phyloP scores from a whole-genome alignment of 1,140 invertebrate genomes.

The Drosophila burlai region DNA sequence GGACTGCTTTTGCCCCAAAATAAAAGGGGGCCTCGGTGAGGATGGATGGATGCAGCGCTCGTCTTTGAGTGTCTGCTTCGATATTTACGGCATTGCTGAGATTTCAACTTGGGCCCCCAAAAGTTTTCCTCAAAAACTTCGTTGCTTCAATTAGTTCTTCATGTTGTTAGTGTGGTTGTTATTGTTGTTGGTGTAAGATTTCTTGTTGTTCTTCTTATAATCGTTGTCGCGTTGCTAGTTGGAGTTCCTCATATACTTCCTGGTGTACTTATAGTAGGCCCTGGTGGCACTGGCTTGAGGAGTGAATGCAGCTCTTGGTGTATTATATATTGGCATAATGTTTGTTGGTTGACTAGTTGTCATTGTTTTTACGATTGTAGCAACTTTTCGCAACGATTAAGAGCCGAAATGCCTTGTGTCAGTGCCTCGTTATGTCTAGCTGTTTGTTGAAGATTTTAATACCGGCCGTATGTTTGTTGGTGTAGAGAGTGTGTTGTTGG shows the following conservation, averaged over 20 bases:
- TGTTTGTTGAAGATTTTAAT: not conserved
- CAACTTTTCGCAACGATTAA: not conserved
- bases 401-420: not conserved
- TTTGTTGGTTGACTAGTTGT: not conserved
- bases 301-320: not conserved
- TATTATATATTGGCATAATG: constrained; percentile 4
- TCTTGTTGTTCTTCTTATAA: constrained; percentile 16
- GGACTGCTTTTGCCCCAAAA: not conserved
- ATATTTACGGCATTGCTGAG: constrained; percentile 63
- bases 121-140: constrained; percentile 53
- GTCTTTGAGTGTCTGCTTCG: constrained; percentile 55
- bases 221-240: constrained; percentile 5
- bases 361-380: not conserved
- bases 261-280: not conserved
- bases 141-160: constrained; percentile 42
- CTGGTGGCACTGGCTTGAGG: not conserved
- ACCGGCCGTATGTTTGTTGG: not conserved
- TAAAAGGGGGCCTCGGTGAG: too few relatives aligned
- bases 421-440: not conserved
- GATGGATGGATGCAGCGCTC: constrained; percentile 17
- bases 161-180: not conserved
- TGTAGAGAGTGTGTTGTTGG: not conserved
- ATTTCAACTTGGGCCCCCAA: constrained; percentile 49
- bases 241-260: not conserved
- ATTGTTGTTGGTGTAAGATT: constrained; percentile 6